Conservation (phyloP, 2,113 vertebrate genomes). For the Pungitius pungitius region DNA sequence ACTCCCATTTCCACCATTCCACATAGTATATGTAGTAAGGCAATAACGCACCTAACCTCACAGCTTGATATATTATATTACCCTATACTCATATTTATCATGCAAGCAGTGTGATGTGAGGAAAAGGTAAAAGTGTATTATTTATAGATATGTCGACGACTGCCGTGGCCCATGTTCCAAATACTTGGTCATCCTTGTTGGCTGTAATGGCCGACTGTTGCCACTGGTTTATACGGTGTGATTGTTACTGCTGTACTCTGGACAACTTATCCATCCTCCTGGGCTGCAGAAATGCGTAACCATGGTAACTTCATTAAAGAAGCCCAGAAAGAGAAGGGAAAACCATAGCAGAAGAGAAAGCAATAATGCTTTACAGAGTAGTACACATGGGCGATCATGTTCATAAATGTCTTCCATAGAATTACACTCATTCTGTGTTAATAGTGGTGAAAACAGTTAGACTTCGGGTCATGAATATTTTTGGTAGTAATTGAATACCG, state of each 20-base stretch:
- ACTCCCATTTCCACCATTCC: background rate
- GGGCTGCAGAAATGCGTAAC: slow-evolving; percentile 43
- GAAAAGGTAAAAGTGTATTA: slow-evolving; percentile 43
- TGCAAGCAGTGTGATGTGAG: slow-evolving; percentile 42
- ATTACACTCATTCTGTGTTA: slow-evolving; percentile 44
- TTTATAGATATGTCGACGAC: slow-evolving; percentile 57
- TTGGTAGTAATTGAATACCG: slow-evolving; percentile 17
- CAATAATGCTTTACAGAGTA: slow-evolving; percentile 29
- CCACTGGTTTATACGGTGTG: slow-evolving; percentile 44
- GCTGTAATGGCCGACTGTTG: slow-evolving; percentile 36
- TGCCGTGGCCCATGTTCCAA: slow-evolving; percentile 36
- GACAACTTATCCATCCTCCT: slow-evolving; percentile 46
- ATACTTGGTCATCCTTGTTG: slow-evolving; percentile 53
- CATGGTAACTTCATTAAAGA: slow-evolving; percentile 54
- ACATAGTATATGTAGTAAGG: background rate
- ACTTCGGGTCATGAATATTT: slow-evolving; percentile 14
- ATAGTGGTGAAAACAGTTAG: background rate
- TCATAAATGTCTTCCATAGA: slow-evolving; percentile 36
- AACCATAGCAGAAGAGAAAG: slow-evolving; percentile 34
- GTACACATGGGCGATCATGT: slow-evolving; percentile 36
- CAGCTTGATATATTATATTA: slow-evolving; percentile 45
- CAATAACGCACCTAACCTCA: slow-evolving; percentile 32
- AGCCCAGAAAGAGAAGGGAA: slow-evolving; percentile 25
- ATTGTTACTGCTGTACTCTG: slow-evolving; percentile 36
- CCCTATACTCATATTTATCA: slow-evolving; percentile 24